Base-by-base conservation (phyloP, 2,888 invertebrate genomes). In the Serripes groenlandicus region DNA sequence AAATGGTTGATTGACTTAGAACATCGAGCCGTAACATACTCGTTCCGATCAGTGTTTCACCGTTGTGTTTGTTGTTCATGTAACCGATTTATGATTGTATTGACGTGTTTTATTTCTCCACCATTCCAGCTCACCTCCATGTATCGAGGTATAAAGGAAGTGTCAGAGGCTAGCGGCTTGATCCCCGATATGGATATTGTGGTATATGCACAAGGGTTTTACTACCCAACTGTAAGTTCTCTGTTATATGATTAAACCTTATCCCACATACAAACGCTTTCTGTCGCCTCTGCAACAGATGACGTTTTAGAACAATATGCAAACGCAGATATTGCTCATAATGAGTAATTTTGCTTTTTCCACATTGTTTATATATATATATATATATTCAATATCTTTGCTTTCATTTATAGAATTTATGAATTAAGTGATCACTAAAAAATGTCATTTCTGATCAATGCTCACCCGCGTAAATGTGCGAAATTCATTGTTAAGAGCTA, bases 131-230 rank as follows among this genome's bases (percentile, higher is more conserved):
- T 58, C 9, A 62, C 30, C 32, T 62, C 30, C 34, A 62, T 62
- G 62, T 62, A 62, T 34, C 32, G 62, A 62, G 62, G 62, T 62
- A 62, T 62, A n/a, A 62, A 62, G 28, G 62, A 62, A 62, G 62
- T 62, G 4, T 62, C 62, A 21, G 62, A 62, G 62, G 5, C 28
- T 23, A 23, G 4, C 7, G 11, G 26, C 21, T 4, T 7, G 3
- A 62, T 62, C 32, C 7, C 34, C 1, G 62, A 62, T n/a, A 62
- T 62, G 62, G 62, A 62, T 21, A 62, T 62, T 4, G 30, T 34
- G 9, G 34, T 62, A 26, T 62, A 62, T 62, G 62, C 62, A 7
- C 30, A 62, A 62, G 62, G 62, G 4, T 56, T 56, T 56, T 56
- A n/a, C 23, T 56, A 56, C 56, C 23, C 23, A 11, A 11, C 11